phyloP scores from a whole-genome alignment of 2,888 invertebrate genomes.

The Polydrusus cervinus region DNA sequence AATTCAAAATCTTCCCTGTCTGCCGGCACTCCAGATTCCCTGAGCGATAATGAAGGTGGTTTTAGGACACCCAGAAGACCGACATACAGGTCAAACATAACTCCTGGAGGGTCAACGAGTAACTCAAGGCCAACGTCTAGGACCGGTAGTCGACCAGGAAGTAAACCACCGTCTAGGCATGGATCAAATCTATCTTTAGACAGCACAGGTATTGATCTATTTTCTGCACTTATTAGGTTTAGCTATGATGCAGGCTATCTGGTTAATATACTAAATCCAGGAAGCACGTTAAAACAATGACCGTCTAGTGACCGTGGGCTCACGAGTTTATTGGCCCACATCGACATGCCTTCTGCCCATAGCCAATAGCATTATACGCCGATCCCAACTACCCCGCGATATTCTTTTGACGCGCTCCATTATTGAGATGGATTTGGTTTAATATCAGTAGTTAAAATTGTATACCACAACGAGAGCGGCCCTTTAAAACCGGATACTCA shows the following conservation, averaged over 20 bases:
- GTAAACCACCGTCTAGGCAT: conserved; percentile 94
- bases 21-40: conserved; percentile 91
- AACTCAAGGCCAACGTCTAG: conserved; percentile 89
- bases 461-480: no score
- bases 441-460: no score
- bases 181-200: conserved; percentile 94
- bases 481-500: no score
- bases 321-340: no score
- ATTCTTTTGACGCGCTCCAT: no score
- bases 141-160: conserved; percentile 89
- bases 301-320: no score
- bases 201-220: conserved; percentile 82
- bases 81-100: conserved; percentile 80
- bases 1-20: conserved; percentile 86
- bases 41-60: conserved; percentile 89
- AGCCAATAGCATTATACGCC: no score
- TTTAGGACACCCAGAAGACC: conserved; percentile 80
- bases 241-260: not conserved
- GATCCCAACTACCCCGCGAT: no score
- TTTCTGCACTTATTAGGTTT: not conserved
- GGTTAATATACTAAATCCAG: no score
- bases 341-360: no score
- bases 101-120: conserved; percentile 83
- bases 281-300: no score
- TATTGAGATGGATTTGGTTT: no score